Percentiles rank a stretch among this genome's conserved stretches.
Evolutionary conservation across 1,140 invertebrate species (phyloP).

Genomic region (Bombus sylvicola): DNA sequence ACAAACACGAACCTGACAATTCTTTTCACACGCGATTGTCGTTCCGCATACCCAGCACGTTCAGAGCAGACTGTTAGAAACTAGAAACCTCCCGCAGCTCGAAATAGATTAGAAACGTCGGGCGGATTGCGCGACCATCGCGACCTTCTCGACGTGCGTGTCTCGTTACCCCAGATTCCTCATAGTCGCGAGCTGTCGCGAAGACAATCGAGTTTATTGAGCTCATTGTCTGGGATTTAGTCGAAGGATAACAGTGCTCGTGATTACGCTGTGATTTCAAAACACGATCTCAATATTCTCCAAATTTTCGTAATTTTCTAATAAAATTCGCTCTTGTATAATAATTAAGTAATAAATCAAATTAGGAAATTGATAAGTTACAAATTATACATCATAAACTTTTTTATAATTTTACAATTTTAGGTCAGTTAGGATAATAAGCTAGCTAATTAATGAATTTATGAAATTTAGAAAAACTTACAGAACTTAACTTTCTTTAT

Average conservation of each 20-base stretch:
- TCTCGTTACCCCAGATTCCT: slow-evolving; percentile 27
- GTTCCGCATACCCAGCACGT: slow-evolving; percentile 39
- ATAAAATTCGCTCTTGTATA: too few species aligned
- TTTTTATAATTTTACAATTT: too few species aligned
- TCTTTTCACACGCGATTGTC: slow-evolving; percentile 10
- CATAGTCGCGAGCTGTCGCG: slow-evolving; percentile 11
- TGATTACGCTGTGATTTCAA: too few species aligned
- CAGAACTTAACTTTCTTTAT: too few species aligned
- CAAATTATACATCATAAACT: too few species aligned
- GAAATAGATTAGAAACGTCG: slow-evolving; percentile 62
- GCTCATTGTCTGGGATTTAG: background rate
- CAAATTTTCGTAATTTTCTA: too few species aligned
- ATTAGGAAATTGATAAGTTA: too few species aligned
- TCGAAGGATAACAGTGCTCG: background rate
- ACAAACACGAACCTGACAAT: background rate
- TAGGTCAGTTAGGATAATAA: too few species aligned
- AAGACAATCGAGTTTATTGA: slow-evolving; percentile 4
- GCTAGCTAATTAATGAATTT: too few species aligned
- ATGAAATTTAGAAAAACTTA: too few species aligned
- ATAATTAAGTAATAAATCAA: too few species aligned
- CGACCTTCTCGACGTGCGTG: slow-evolving; percentile 48
- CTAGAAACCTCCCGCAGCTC: slow-evolving; percentile 36
- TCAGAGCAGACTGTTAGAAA: slow-evolving; percentile 51
- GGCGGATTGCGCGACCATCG: slow-evolving; percentile 32
- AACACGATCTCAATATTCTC: background rate